These are phyloP conservation scores for Apolygus lucorum DNA, from an alignment of 1,140 invertebrate species.

Conservation along the genomic window DNA sequence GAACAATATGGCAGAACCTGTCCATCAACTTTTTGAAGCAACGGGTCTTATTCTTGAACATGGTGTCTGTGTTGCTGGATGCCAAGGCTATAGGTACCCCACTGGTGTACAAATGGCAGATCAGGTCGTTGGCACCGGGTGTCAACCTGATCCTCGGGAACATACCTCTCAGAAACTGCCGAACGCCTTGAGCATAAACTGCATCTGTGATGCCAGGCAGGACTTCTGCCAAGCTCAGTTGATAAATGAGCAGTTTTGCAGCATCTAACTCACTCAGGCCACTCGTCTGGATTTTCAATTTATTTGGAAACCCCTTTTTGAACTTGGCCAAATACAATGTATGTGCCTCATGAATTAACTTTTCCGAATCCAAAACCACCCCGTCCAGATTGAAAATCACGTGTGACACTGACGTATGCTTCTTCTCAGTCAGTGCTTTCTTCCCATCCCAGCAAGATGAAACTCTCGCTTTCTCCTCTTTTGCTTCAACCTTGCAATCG, in stretches of 20 bases:
- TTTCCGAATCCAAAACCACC: background rate
- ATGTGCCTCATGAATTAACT: background rate
- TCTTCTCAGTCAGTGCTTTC: background rate
- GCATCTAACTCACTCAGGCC: background rate
- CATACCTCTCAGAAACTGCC: background rate
- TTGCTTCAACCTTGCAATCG: background rate
- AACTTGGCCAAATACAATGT: slow-evolving; percentile 4
- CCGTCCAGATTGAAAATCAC: slow-evolving; percentile 9
- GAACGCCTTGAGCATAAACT: slow-evolving; percentile 8
- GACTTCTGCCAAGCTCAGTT: background rate
- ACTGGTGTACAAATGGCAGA: slow-evolving; percentile 4
- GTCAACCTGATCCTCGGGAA: background rate
- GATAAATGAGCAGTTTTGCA: background rate
- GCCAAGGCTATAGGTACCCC: background rate
- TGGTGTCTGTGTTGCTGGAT: background rate
- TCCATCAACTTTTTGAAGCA: background rate
- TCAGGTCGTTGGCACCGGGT: background rate
- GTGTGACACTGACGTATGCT: background rate
- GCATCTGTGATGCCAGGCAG: background rate
- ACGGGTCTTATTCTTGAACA: background rate
- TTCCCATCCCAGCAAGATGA: background rate
- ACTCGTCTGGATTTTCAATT: background rate
- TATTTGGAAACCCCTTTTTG: background rate
- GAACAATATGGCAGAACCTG: slow-evolving; percentile 4
- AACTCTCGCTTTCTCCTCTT: background rate